A percentile compares a stretch with the other conserved stretches of the same genome.
Conservation (phyloP, 2,113 vertebrate species). For the Isichthys henryi region DNA sequence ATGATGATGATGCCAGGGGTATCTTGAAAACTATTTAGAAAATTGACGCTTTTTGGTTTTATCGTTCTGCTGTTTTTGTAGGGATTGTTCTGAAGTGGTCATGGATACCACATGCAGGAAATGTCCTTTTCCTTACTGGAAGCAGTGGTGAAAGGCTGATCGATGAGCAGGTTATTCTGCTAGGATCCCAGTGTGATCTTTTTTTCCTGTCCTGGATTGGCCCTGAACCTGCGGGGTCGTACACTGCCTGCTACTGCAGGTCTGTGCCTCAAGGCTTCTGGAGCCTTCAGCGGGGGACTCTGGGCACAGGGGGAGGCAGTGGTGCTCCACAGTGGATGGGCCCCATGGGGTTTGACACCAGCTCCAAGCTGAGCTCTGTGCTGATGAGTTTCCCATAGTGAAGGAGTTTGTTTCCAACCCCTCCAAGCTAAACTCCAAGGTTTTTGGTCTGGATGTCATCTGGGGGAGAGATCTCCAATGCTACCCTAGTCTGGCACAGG, state of each 20-base stretch:
- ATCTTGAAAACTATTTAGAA: not conserved
- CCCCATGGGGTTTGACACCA: not conserved
- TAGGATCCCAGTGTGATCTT: not conserved
- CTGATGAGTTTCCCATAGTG: not conserved
- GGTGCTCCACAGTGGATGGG: not conserved
- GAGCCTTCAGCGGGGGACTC: not conserved
- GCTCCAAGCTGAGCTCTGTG: not conserved
- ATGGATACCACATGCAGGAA: not conserved
- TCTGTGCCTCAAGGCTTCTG: not conserved
- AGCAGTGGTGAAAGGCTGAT: not conserved
- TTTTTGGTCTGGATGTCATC: not conserved
- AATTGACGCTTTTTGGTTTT: not conserved
- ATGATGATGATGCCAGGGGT: not conserved
- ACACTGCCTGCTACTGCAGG: not conserved
- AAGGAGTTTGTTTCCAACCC: not conserved
- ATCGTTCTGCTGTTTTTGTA: not conserved
- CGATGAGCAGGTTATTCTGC: not conserved
- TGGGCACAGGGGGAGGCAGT: not conserved
- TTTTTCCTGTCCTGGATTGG: not conserved
- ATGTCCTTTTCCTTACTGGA: not conserved
- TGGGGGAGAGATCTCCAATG: not conserved
- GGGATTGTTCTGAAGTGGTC: not conserved
- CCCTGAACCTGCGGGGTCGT: not conserved
- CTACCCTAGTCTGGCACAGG: not conserved
- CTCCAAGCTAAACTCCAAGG: not conserved